phyloP scores from a whole-genome alignment of 1,140 invertebrate species.

The Brachionus paranguensis region DNA sequence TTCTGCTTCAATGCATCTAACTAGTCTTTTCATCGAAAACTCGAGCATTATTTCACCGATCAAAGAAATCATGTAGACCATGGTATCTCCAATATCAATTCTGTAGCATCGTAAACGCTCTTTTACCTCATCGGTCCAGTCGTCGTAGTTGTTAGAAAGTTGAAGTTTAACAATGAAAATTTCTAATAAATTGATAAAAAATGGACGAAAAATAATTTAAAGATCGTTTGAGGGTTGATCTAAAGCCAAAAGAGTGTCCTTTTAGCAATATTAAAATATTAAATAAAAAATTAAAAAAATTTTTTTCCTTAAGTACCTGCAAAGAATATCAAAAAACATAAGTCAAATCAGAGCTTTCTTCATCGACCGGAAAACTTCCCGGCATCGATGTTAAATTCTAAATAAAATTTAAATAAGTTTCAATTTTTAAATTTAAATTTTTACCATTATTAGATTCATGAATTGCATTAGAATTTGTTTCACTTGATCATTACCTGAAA shows the following conservation, averaged over 20 bases:
- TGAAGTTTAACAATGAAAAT: conserved; percentile 35
- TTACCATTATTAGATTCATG: conserved; percentile 34
- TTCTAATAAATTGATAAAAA: conserved; percentile 30
- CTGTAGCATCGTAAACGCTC: conserved; percentile 32
- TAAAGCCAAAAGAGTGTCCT: conserved; percentile 32
- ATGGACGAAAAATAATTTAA: background rate
- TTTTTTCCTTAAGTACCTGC: background rate
- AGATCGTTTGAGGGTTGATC: conserved; percentile 7
- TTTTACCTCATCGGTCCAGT: conserved; percentile 39
- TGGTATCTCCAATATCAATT: conserved; percentile 37
- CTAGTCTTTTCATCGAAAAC: conserved; percentile 23
- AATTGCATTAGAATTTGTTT: conserved; percentile 30
- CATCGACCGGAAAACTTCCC: conserved; percentile 28
- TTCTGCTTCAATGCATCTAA: background rate
- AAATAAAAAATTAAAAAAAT: background rate
- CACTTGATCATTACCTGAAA: background rate
- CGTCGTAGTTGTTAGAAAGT: background rate
- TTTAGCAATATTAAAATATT: background rate
- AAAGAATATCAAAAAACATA: conserved; percentile 36
- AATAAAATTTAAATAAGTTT: background rate
- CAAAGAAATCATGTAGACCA: conserved; percentile 38
- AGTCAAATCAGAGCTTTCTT: conserved; percentile 37
- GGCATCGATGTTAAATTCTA: conserved; percentile 38
- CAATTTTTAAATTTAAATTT: background rate
- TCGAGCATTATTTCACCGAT: conserved; percentile 38